phyloP scores from a whole-genome alignment of 2,113 vertebrate species.

The Cygnus buccinator region DNA sequence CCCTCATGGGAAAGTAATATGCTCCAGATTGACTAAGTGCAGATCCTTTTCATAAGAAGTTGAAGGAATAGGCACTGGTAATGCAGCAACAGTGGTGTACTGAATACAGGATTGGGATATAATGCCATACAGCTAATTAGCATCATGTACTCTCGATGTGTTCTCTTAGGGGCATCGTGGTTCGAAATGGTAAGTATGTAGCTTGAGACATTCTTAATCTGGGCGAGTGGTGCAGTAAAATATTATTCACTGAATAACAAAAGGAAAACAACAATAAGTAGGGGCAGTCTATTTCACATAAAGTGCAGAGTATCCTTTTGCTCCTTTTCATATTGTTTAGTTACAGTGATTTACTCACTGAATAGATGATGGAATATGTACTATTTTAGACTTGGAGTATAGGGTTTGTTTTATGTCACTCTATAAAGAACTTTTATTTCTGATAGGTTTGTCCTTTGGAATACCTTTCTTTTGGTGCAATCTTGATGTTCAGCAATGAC shows the following conservation, averaged over 20 bases:
- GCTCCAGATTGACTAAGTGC: conserved; percentile 3
- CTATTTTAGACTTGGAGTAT: not conserved
- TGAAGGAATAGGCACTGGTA: conserved; percentile 13
- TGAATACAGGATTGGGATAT: not conserved
- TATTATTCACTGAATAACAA: not conserved
- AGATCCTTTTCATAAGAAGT: conserved; percentile 3
- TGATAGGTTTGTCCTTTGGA: not conserved
- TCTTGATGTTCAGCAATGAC: not conserved
- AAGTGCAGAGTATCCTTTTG: not conserved
- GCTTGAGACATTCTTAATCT: conserved; percentile 51
- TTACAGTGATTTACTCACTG: conserved; percentile 7
- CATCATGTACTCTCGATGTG: conserved; percentile 20
- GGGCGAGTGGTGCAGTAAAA: conserved; percentile 41
- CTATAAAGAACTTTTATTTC: conserved; percentile 26
- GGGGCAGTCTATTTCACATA: not conserved
- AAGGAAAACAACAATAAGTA: conserved; percentile 3
- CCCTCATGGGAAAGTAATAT: conserved; percentile 37
- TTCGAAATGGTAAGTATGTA: conserved; percentile 41
- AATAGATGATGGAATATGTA: not conserved
- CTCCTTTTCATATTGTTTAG: conserved; percentile 9
- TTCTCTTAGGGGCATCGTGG: conserved; percentile 14
- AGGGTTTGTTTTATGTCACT: not conserved
- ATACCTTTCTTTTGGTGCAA: conserved; percentile 19
- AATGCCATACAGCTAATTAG: conserved; percentile 56
- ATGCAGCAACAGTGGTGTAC: conserved; percentile 15